phyloP scores from a whole-genome alignment of 2,113 vertebrate genomes.

The Nicator chloris region DNA sequence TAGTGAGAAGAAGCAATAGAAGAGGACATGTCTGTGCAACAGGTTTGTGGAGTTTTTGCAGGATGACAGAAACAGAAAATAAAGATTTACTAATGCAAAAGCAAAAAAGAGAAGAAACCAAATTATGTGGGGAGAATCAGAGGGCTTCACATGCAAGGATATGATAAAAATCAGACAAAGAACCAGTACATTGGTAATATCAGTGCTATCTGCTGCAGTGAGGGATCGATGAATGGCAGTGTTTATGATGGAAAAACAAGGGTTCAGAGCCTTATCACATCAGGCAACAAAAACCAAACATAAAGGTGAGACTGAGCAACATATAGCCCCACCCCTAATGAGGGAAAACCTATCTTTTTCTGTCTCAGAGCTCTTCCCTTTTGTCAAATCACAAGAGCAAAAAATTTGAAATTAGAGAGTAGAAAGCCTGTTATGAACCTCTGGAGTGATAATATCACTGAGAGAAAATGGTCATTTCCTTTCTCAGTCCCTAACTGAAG shows the following conservation, averaged over 20 bases:
- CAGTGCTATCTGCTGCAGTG: not conserved
- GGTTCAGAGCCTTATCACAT: not conserved
- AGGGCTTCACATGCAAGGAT: not conserved
- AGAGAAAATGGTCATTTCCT: not conserved
- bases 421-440: not conserved
- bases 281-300: not conserved
- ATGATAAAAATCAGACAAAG: not conserved
- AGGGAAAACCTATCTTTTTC: not conserved
- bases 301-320: not conserved
- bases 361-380: not conserved
- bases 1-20: not conserved
- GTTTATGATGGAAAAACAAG: not conserved
- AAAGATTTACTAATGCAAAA: not conserved
- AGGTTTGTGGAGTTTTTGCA: not conserved
- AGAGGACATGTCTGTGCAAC: not conserved
- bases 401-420: not conserved
- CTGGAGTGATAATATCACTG: not conserved
- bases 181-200: rapidly evolving
- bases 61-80: not conserved
- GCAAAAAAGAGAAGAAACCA: not conserved
- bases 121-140: not conserved
- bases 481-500: not conserved
- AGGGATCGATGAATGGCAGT: not conserved
- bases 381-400: not conserved
- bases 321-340: not conserved